Evolutionary conservation across 2,797 vertebrate genomes (phyloP), one percentile per base, ranked within the genome.

Genomic region (Xyrichtys novacula): DNA sequence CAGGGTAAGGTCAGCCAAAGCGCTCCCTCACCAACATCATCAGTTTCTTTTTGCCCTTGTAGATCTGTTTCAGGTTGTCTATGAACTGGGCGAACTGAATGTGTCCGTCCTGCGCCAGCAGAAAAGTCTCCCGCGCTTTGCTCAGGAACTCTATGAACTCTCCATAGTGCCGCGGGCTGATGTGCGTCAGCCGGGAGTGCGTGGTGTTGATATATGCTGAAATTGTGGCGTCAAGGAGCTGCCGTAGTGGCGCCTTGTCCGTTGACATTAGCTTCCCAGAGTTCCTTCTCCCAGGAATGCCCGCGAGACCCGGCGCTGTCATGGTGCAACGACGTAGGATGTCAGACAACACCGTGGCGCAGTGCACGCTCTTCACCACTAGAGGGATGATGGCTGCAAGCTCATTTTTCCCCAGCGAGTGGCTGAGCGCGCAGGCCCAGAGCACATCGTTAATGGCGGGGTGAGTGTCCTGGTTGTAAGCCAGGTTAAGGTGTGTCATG

Each of bases 41-140:
- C 78, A 99, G 95, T 91, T 99, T 99, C 94, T 99, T 98, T 93
- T 99, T 99, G 93, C 97, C 97, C 93, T 99, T 99, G 91, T 99
- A 99, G 91, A 98, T 99, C 92, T 99, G 97, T 91, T 99, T 99
- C 83, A 99, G 96, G 95, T 98, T 98, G 95, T 99, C 97, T 88
- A 99, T 98, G 91, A 99, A 99, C 88, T 99, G 97, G 88, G 96
- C 96, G 0, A 99, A 99, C 92, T 99, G 97, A 83, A 98, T 96
- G 90, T 98, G 95, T 76, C 97, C 97, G 2, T 99, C 97, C 90
- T 98, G 97, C 0, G 97, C 97, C 87, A 99, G 91, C 71, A 99
- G 94, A 85, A 99, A 99, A 70, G 97, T 98, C 89, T 97, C 97
- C 55, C 96, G 93, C 25, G 97, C 97, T 92, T 98, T 99, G 94